Evolutionary conservation across 1,140 invertebrate species (phyloP).

Genomic region (Cotesia vestalis): DNA sequence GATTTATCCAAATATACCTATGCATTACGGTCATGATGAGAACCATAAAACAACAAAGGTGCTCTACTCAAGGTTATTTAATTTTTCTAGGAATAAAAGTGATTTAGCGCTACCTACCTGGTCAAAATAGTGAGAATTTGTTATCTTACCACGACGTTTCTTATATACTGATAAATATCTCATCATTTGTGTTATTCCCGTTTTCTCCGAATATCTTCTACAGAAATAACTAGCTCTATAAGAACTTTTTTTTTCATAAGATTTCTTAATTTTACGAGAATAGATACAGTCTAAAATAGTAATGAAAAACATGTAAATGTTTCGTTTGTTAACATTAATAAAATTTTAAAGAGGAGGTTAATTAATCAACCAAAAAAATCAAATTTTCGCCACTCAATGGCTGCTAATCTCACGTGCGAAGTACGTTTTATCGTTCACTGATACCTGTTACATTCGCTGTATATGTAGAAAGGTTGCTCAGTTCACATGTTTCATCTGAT

Average conservation of each 20-base stretch:
- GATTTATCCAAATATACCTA: too few species aligned
- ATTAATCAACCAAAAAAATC: constrained; percentile 1
- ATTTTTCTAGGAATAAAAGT: constrained; percentile 39
- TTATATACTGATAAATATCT: constrained; percentile 37
- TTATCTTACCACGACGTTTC: constrained; percentile 39
- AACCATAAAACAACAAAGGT: constrained; percentile 1
- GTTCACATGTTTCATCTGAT: background rate
- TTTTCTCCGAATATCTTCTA: background rate
- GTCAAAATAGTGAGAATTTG: constrained; percentile 39
- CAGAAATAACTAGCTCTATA: background rate
- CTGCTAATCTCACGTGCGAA: constrained; percentile 49
- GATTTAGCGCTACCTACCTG: constrained; percentile 35
- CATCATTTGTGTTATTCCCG: constrained; percentile 27
- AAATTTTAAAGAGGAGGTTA: constrained; percentile 2
- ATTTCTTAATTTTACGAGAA: too few species aligned
- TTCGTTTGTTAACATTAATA: background rate
- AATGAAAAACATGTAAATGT: background rate
- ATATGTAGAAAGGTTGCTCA: constrained; percentile 32
- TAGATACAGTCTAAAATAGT: background rate
- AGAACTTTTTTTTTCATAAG: background rate
- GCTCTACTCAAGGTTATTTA: background rate
- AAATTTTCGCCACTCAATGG: constrained; percentile 7
- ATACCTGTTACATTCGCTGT: constrained; percentile 54
- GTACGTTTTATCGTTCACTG: constrained; percentile 52
- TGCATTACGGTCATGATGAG: too few species aligned